These are phyloP conservation scores for Helarctos malayanus DNA, from an alignment of 2,797 vertebrate species.

Conservation along the genomic window DNA sequence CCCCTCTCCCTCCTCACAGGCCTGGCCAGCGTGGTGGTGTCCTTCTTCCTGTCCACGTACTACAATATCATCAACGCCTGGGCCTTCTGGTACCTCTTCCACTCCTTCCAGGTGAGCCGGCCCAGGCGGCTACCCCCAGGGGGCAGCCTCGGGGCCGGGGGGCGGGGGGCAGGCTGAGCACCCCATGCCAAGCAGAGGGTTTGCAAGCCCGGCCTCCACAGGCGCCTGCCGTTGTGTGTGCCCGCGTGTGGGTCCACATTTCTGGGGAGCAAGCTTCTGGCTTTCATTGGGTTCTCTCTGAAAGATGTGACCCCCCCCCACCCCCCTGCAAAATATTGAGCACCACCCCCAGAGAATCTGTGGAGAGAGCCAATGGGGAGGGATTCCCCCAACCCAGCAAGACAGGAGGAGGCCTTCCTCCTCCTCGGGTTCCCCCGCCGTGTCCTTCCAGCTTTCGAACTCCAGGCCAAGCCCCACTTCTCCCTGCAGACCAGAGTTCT, in stretches of 20 bases:
- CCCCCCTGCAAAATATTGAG: background rate
- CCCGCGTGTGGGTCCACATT: accelerated
- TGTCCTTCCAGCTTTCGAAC: background rate
- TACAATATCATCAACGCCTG: constrained; percentile 97
- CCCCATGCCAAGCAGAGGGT: accelerated
- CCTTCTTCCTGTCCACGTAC: constrained; percentile 95
- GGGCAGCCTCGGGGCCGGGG: background rate
- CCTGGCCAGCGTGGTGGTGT: constrained; percentile 94
- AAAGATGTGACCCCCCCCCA: background rate
- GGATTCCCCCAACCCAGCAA: too few relatives aligned
- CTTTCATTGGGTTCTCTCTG: background rate
- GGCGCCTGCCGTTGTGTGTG: accelerated
- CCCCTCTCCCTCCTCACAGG: constrained; percentile 85
- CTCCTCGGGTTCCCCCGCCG: background rate
- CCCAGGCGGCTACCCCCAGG: background rate
- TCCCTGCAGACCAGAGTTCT: background rate
- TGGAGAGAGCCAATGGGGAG: background rate
- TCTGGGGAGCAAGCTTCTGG: background rate
- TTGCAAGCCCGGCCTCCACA: accelerated
- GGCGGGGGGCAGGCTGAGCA: background rate
- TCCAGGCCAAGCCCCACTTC: background rate
- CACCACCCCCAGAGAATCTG: too few relatives aligned
- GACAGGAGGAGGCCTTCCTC: background rate
- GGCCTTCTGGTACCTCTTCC: constrained; percentile 99
- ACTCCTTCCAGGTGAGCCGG: constrained; percentile 95